Evolutionary conservation across 2,888 invertebrate genomes (phyloP), one percentile per base, ranked within the genome.

Genomic region (Limnephilus lunatus): DNA sequence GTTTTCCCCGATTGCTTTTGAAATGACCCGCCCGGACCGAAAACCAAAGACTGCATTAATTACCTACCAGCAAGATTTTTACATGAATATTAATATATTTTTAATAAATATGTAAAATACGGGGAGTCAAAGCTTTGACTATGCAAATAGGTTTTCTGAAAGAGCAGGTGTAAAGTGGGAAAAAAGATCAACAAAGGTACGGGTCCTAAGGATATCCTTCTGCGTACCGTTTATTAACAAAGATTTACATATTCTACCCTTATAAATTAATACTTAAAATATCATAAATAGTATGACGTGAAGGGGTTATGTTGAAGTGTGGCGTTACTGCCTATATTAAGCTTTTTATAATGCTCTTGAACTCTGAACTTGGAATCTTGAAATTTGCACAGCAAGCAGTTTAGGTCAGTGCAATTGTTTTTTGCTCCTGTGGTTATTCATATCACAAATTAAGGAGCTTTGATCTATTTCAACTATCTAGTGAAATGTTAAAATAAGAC

Each of bases 81-180:
- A 85, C 81, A 92, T 93, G 92, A 93, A 93, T 93, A 93, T 93
- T 91, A 90, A 93, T 83, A 92, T 89, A 83, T 90, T 93, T 93
- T 93, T 93, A 92, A 92, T 93, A 93, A 93, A 93, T 92, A 93
- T 93, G 91, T 86, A 93, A 93, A 93, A 92, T n/a, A 68, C 12
- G 44, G 32, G 68, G 30, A 82, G 91, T 93, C 92, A 93, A 93
- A 93, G 93, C 93, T 92, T 91, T 93, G 89, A 31, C 83, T 53
- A 39, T 48, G 89, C 86, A 87, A 92, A 88, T 81, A 83, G 90
- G 90, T 90, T 87, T 87, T 80, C 88, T 85, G 91, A 25, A 92
- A 92, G 81, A 92, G 85, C 92, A 92, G 91, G 92, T 90, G 92
- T 53, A 91, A 91, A 89, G 85, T 48, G 86, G 48, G 19, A 48